Percentiles rank a stretch among this genome's conserved stretches.
Evolutionary conservation across 2,113 vertebrate genomes (phyloP).

Genomic region (Caranx ignobilis): DNA sequence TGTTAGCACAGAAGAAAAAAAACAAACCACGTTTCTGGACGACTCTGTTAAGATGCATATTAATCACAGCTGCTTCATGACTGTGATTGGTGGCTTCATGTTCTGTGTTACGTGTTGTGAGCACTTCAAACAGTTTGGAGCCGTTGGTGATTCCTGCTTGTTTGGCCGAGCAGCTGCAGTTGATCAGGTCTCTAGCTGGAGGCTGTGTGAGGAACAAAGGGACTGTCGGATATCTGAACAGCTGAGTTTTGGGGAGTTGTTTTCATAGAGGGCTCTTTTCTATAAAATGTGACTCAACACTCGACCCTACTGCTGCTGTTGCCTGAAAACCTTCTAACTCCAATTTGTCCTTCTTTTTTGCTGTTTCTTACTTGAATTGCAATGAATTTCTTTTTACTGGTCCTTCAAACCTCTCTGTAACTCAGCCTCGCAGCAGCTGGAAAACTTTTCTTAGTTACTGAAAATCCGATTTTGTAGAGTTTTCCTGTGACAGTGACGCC

Average conservation of each 20-base stretch:
- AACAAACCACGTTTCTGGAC: background rate
- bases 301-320: conserved; percentile 46
- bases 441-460: conserved; percentile 22
- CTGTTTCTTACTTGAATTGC: conserved; percentile 42
- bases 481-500: conserved; percentile 42
- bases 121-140: background rate
- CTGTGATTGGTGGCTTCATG: background rate
- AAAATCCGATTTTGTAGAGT: conserved; percentile 38
- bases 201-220: conserved; percentile 23
- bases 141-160: conserved; percentile 2
- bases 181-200: background rate
- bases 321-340: conserved; percentile 37
- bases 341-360: conserved; percentile 27
- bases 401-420: conserved; percentile 19
- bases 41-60: background rate
- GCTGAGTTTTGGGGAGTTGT: background rate
- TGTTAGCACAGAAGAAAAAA: conserved; percentile 17
- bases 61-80: background rate
- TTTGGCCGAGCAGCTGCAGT: background rate
- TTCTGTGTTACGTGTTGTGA: background rate
- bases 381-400: conserved; percentile 4
- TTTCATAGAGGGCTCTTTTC: conserved; percentile 59
- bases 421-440: conserved; percentile 23
- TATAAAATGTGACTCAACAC: conserved; percentile 43
- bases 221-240: background rate